Evolutionary conservation across 1,140 invertebrate species (phyloP), one percentile per base, ranked within the genome.

Genomic region (Megalopta genalis): DNA sequence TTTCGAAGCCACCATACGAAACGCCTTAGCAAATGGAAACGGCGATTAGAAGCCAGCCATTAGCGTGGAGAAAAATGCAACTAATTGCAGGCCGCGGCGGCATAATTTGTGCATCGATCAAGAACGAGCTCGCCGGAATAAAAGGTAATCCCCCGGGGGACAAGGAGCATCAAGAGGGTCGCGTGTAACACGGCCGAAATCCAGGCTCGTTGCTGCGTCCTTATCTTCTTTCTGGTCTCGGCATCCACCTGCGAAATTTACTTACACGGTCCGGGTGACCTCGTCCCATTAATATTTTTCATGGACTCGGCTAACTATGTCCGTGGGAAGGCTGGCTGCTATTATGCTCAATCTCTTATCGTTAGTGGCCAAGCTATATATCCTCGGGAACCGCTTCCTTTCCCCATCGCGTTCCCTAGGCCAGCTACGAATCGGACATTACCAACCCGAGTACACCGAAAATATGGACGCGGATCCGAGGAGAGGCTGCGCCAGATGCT

Each of bases 281-380:
- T 86, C 85, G 84, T 89, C 86, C 89, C 88, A 91, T 91, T 90
- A 90, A 88, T 90, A 92, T 92, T 91, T 92, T 91, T 92, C 89
- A 91, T 85, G 79, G 85, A 83, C 80, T 77, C 74, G 78, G 77
- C 62, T 88, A 83, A 90, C 88, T 88, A 88, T 87, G 82, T 87
- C 81, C 84, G 83, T 86, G 79, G 82, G 82, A 81, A 90, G 85
- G 86, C 80, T 77, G 84, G 59, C 84, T 80, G 74, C 90, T 90
- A 91, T 91, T 91, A 90, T 90, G 83, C 87, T 87, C 86, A 85
- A 90, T 88, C 88, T 86, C 89, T 90, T 91, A 91, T 91, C 90
- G 89, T 90, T 86, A 88, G 84, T 60, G 81, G 69, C 62, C 89
- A 81, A 83, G 80, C 82, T 87, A 87, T 90, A 90, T 89, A 90